Evolutionary conservation across 2,113 vertebrate genomes (phyloP).

Genomic region (Tursiops truncatus): DNA sequence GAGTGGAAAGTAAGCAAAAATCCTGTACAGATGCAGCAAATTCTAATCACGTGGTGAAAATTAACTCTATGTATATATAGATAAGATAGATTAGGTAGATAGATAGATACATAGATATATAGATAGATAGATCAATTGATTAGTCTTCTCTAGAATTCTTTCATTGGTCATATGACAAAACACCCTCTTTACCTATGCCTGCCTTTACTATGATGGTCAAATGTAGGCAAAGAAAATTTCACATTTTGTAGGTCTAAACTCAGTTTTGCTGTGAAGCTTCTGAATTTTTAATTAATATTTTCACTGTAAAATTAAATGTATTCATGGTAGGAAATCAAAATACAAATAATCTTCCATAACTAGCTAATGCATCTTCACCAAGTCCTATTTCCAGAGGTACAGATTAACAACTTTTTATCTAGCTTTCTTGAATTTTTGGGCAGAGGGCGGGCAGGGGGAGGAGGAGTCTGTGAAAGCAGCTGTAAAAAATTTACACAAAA

Average conservation of each 20-base stretch:
- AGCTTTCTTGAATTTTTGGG: neutral
- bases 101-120: neutral
- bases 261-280: neutral
- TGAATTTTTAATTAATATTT: neutral
- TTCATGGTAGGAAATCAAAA: neutral
- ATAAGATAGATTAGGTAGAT: too few species aligned
- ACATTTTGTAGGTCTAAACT: neutral
- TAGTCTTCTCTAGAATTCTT: neutral
- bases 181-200: neutral
- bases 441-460: accelerated
- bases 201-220: neutral
- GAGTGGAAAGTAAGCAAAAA: neutral
- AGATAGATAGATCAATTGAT: neutral
- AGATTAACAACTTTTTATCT: neutral
- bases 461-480: neutral
- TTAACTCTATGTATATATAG: neutral
- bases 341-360: neutral
- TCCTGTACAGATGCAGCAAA: neutral
- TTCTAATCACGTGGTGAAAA: neutral
- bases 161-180: neutral
- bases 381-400: neutral
- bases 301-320: neutral
- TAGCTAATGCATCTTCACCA: neutral
- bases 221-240: neutral
- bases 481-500: neutral